phyloP scores from a whole-genome alignment of 1,140 invertebrate genomes.

The Diplogasteroides magnus region DNA sequence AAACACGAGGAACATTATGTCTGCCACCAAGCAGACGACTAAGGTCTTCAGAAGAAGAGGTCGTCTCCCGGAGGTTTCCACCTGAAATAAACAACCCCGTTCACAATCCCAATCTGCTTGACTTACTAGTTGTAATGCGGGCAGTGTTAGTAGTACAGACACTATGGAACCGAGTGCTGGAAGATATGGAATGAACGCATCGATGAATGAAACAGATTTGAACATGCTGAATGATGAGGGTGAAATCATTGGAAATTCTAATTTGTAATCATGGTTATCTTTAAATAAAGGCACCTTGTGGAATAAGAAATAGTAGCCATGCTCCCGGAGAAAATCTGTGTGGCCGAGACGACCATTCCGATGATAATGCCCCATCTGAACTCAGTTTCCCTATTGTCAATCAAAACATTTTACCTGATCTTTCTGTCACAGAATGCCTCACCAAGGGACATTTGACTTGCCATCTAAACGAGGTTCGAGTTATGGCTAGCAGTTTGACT shows the following conservation, averaged over 20 bases:
- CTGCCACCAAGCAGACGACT: slow-evolving; percentile 35
- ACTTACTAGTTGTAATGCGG: slow-evolving; percentile 38
- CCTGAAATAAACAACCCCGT: slow-evolving; percentile 15
- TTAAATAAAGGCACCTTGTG: slow-evolving; percentile 12
- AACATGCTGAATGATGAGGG: slow-evolving; percentile 36
- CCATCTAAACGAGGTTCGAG: slow-evolving; percentile 11
- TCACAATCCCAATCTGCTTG: too few relatives aligned
- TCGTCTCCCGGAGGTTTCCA: slow-evolving; percentile 37
- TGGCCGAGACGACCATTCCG: slow-evolving; percentile 34
- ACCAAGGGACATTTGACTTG: slow-evolving; percentile 21
- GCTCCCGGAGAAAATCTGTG: slow-evolving; percentile 38
- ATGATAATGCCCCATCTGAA: slow-evolving; percentile 23
- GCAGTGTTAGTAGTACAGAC: slow-evolving; percentile 38
- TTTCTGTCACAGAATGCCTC: slow-evolving; percentile 18
- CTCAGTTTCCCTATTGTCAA: slow-evolving; percentile 41
- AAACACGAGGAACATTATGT: slow-evolving; percentile 32
- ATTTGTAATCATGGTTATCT: background rate
- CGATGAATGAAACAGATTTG: slow-evolving; percentile 35
- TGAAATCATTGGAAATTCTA: background rate
- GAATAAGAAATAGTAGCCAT: slow-evolving; percentile 40
- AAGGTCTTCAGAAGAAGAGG: slow-evolving; percentile 36
- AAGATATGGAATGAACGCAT: slow-evolving; percentile 34
- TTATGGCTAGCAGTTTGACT: too few relatives aligned
- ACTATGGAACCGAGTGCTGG: slow-evolving; percentile 36
- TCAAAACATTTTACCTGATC: slow-evolving; percentile 27